A percentile compares a stretch with the other conserved stretches of the same genome.
phyloP scores from a whole-genome alignment of 2,113 vertebrate species.

The Tonatia bakeri region DNA sequence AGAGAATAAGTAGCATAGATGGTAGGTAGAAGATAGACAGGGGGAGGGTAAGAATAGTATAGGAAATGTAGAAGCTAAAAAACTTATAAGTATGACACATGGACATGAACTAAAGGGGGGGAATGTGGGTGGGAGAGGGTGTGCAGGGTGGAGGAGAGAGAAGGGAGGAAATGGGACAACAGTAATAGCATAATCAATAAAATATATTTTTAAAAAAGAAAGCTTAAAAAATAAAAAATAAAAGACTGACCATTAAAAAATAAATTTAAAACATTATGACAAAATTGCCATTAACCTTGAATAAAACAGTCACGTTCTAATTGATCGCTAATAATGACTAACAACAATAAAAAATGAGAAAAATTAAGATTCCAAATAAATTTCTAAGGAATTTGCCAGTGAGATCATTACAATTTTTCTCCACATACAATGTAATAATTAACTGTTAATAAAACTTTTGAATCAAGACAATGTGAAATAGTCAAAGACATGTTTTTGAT shows the following conservation, averaged over 20 bases:
- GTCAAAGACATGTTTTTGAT: conserved; percentile 80
- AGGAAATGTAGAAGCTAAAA: too few relatives aligned
- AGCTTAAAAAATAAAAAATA: too few relatives aligned
- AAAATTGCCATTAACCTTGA: conserved; percentile 41
- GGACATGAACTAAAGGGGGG: too few relatives aligned
- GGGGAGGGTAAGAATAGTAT: too few relatives aligned
- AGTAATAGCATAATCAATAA: too few relatives aligned
- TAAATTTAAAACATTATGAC: conserved; percentile 40
- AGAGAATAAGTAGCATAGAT: too few relatives aligned
- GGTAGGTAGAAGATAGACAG: too few relatives aligned
- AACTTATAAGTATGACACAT: too few relatives aligned
- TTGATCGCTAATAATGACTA: conserved; percentile 42
- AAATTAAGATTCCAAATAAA: conserved; percentile 56
- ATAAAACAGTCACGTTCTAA: conserved; percentile 18
- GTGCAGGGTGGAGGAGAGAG: too few relatives aligned
- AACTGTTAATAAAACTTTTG: conserved; percentile 73
- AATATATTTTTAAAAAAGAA: too few relatives aligned
- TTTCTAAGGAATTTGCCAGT: conserved; percentile 55
- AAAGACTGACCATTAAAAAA: not conserved
- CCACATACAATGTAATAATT: conserved; percentile 63
- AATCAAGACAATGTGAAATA: conserved; percentile 81
- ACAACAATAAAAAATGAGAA: conserved; percentile 53
- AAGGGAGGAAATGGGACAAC: too few relatives aligned
- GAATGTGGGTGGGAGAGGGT: too few relatives aligned
- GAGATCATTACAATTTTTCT: conserved; percentile 56